Base-by-base conservation (phyloP, 2,113 vertebrate genomes). In the Brachyistius frenatus region DNA sequence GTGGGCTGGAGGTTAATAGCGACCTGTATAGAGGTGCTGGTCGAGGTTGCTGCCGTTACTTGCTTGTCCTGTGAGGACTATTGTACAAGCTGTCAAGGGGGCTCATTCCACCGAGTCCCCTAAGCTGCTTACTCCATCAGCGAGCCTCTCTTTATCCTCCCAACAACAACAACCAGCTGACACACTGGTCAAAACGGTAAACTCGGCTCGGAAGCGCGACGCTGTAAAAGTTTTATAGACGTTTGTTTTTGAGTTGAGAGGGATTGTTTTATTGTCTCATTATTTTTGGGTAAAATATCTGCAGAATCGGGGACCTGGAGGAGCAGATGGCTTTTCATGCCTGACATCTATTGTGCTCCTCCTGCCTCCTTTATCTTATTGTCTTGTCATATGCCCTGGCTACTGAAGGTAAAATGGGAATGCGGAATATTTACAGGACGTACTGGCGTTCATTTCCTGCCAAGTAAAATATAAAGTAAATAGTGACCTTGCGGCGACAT, bases 101-200 rank as follows among this genome's bases (percentile, higher is more conserved):
- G 46, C 63, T 89, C 63, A 75, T 53, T 73, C 57, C 11, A 57
- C 49, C 56, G 57, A 50, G 58, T 30, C 55, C 78, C 55, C 23
- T 87, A 86, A 88, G 81, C 77, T 68, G 78, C 85, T 93, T 88
- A 89, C 30, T n/a, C 39, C 50, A 65, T 61, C 50, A 62, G 80
- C 16, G 5, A 77, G 49, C 33, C 62, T 65, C 50, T 68, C 50
- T 68, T 78, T 69, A 76, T 77, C 76, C 65, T 23, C 61, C 5
- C 30, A 31, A 53, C 55, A 76, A 74, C 53, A 77, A 74, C 70
- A 75, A 52, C 5, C 23, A 78, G 65, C 56, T 64, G 57, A 50
- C 55, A 55, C 4, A 37, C 37, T 36, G 3, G 5, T n/a, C 23
- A 31, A 6, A 54, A 64, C 54, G 46, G 4, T 49, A 7, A 36